Evolutionary conservation across 2,797 vertebrate species (phyloP).

Genomic region (Mallotus villosus): DNA sequence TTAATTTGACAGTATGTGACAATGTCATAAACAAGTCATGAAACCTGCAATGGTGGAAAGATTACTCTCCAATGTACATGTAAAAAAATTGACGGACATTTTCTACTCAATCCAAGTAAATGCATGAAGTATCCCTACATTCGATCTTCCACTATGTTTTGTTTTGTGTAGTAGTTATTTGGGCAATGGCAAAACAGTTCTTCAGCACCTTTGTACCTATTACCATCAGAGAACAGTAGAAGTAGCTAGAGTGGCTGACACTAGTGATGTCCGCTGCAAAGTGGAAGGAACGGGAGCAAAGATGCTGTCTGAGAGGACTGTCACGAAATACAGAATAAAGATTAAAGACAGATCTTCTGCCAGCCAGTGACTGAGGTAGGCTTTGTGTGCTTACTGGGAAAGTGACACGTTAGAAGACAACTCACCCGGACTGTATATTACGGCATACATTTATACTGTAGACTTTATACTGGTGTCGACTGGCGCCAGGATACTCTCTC

Average conservation of each 20-base stretch:
- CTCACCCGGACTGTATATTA: not conserved
- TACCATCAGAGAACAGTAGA: no score
- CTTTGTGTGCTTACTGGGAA: slow-evolving; percentile 2
- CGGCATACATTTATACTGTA: not conserved
- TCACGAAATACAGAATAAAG: not conserved
- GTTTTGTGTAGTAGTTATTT: no score
- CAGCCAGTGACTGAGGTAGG: not conserved
- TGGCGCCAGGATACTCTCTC: not conserved
- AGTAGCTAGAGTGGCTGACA: no score
- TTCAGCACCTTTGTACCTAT: no score
- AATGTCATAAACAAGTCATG: slow-evolving; percentile 2
- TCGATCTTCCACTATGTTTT: no score
- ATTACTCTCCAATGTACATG: not conserved
- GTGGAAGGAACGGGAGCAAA: not conserved
- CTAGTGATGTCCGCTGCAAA: no score
- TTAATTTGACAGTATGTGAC: not conserved
- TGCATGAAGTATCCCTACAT: no score
- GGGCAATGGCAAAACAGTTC: no score
- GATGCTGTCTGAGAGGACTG: not conserved
- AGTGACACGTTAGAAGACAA: slow-evolving; percentile 3
- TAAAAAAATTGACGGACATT: no score
- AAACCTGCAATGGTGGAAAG: not conserved
- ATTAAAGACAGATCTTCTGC: not conserved
- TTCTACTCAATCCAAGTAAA: no score
- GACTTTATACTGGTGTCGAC: not conserved